Evolutionary conservation across 2,888 invertebrate genomes (phyloP).

Genomic region (Phanerotoma sp.): DNA sequence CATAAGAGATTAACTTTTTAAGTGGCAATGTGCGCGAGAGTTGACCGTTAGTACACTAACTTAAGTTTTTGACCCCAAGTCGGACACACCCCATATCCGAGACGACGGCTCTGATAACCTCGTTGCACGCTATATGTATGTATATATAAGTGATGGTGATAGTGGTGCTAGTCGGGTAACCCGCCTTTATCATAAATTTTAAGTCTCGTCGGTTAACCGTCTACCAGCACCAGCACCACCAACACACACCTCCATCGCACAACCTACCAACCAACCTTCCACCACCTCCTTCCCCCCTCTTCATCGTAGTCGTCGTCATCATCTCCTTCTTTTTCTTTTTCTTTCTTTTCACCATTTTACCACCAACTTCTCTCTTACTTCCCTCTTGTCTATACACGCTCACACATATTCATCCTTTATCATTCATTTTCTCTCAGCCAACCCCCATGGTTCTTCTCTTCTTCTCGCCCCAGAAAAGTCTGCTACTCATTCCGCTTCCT

Average conservation of each 20-base stretch:
- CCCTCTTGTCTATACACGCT: constrained; percentile 1
- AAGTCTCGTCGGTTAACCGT: constrained; percentile 32
- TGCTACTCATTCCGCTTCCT: constrained; percentile 9
- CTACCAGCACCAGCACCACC: constrained; percentile 22
- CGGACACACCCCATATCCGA: constrained; percentile 29
- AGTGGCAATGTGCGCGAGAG: constrained; percentile 15
- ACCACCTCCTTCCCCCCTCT: constrained; percentile 14
- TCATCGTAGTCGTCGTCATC: too few species aligned
- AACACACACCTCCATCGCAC: neutral
- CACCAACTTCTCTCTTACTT: neutral
- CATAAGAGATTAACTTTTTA: neutral
- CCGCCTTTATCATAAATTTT: constrained; percentile 37
- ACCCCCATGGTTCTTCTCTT: neutral
- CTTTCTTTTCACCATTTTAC: neutral
- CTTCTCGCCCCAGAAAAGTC: constrained; percentile 15
- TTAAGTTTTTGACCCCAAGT: constrained; percentile 35
- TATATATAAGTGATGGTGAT: too few species aligned
- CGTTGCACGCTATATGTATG: constrained; percentile 30
- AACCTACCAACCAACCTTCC: constrained; percentile 17
- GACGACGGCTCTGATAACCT: constrained; percentile 35
- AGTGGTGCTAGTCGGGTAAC: constrained; percentile 27
- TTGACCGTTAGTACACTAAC: constrained; percentile 33
- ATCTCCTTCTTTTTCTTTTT: constrained; percentile 11
- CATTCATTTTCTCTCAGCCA: constrained; percentile 19
- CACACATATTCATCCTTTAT: constrained; percentile 19